Base-by-base conservation (phyloP, 2,888 invertebrate species). In the Alviniconcha strummeri region DNA sequence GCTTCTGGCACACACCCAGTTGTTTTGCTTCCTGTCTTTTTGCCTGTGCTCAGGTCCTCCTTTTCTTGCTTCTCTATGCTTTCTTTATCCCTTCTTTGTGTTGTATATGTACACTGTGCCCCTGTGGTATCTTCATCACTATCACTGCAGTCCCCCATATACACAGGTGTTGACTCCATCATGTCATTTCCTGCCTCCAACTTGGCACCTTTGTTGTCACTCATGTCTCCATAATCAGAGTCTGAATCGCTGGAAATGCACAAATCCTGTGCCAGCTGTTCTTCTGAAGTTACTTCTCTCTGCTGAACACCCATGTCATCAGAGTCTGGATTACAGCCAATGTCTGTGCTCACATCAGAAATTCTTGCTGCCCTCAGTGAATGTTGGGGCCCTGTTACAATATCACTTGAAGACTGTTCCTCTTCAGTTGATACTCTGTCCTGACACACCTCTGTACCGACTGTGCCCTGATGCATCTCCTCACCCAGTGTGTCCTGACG, bases 211-310 rank as follows among this genome's bases (percentile, higher is more conserved):
- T 80, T 67, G 60, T 19, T 67, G 55, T 54, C 71, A 15, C n/a
- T 74, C 6, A 9, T 9, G 52, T 64, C 56, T 55, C 11, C 60
- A 72, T 56, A n/a, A 78, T 81, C 69, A 36, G 80, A 80, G 4
- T 80, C 81, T 17, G 81, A 81, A 17, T 74, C 81, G 74, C 74
- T 74, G 52, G 81, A 81, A 19, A 81, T 52, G 57, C 72, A 19
- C 72, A 81, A 17, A 52, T 81, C 81, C n/a, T 81, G 17, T 7
- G 72, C 56, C 17, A 81, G 36, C 11, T 72, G 55, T 71, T 36
- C 79, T 57, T 52, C 52, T 11, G 7, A 13, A 5, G 52, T 4
- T 9, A 8, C 52, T 9, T 80, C 77, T 6, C 6, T 13, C 9
- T 11, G 17, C 36, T n/a, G 15, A 55, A 17, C 13, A 11, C 72